These are phyloP conservation scores for Cheumatopsyche charites DNA, from an alignment of 1,140 invertebrate species.

Conservation along the genomic window DNA sequence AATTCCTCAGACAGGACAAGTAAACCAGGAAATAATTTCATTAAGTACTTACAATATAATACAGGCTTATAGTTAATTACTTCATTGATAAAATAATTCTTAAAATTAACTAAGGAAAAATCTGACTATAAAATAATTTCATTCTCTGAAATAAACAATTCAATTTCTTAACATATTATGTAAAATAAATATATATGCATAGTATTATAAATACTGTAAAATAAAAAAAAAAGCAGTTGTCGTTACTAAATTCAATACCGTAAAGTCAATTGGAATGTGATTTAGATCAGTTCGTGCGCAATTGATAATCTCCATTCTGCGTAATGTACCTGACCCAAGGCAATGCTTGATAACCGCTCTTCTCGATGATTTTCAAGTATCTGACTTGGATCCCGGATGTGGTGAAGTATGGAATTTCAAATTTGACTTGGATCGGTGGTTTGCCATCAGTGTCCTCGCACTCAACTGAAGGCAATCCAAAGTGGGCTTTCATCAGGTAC, in stretches of 20 bases:
- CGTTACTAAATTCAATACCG: not conserved
- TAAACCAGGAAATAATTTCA: too few species aligned
- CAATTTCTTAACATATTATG: not conserved
- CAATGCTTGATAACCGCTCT: constrained; percentile 98
- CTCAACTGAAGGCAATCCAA: constrained; percentile 96
- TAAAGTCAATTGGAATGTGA: constrained; percentile 14
- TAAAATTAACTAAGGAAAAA: not conserved
- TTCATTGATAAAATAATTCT: not conserved
- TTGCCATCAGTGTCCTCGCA: constrained; percentile 96
- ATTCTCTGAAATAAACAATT: not conserved
- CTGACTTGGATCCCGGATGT: constrained; percentile 98
- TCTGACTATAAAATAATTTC: not conserved
- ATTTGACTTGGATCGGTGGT: constrained; percentile 98
- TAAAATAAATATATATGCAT: not conserved
- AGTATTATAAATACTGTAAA: not conserved
- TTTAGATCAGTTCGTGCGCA: constrained; percentile 83
- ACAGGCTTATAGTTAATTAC: too few species aligned
- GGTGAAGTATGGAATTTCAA: constrained; percentile 99
- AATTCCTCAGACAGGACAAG: too few species aligned
- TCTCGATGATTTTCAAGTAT: constrained; percentile 99
- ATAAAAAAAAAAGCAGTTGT: not conserved
- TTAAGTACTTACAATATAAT: too few species aligned
- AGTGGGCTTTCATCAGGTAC: constrained; percentile 98
- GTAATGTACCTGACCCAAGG: constrained; percentile 99
- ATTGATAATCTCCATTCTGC: constrained; percentile 98